These are phyloP conservation scores for Epinotia ramella DNA, from an alignment of 2,888 invertebrate species.

Conservation along the genomic window DNA sequence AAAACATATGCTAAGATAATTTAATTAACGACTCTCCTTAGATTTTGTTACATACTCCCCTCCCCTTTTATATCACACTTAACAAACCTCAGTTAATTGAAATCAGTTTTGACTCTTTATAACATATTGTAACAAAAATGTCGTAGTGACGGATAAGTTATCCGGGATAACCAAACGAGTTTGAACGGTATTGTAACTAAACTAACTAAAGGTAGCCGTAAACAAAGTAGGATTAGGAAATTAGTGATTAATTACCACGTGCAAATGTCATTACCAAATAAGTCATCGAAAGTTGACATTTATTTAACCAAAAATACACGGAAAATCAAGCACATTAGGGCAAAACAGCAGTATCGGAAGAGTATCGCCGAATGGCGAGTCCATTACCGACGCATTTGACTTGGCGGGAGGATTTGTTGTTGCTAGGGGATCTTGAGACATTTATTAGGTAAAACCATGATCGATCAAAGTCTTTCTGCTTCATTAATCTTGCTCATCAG, in stretches of 20 bases:
- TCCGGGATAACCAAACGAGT: too few species aligned
- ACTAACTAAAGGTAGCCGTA: too few species aligned
- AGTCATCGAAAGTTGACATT: not conserved
- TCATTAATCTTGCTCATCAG: constrained; percentile 83
- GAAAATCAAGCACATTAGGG: constrained; percentile 34
- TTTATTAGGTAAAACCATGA: constrained; percentile 80
- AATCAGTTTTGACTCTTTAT: too few species aligned
- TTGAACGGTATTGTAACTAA: too few species aligned
- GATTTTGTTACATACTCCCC: too few species aligned
- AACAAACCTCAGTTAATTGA: too few species aligned
- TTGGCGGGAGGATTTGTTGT: constrained; percentile 62
- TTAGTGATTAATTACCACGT: not conserved
- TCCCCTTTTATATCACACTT: too few species aligned
- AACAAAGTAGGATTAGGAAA: too few species aligned
- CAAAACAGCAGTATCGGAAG: constrained; percentile 36
- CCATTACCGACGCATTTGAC: constrained; percentile 64
- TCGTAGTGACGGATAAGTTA: too few species aligned
- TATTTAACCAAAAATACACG: constrained; percentile 7
- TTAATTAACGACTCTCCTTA: too few species aligned
- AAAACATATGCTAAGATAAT: not conserved
- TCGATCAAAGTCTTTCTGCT: constrained; percentile 81
- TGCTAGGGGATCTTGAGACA: constrained; percentile 65
- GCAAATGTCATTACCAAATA: not conserved
- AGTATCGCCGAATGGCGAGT: constrained; percentile 54
- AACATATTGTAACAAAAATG: too few species aligned